A percentile compares a stretch with the other conserved stretches of the same genome.
phyloP scores from a whole-genome alignment of 2,888 invertebrate species.

The Dicycla oo region DNA sequence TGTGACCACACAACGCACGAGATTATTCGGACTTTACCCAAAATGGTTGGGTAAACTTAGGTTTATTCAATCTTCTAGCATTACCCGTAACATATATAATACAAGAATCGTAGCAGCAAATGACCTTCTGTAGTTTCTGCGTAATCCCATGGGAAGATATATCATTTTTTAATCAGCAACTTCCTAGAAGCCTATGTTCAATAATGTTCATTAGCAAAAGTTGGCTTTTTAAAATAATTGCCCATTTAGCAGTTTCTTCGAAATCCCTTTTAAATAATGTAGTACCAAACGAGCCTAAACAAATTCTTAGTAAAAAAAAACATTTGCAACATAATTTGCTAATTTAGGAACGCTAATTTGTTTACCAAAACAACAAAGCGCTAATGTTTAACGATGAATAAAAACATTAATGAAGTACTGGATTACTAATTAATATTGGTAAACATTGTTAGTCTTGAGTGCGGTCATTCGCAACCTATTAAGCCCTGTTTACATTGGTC shows the following conservation, averaged over 20 bases:
- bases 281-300: neutral
- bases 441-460: conserved; percentile 42
- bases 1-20: too few species aligned
- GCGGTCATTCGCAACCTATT: conserved; percentile 38
- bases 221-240: too few species aligned
- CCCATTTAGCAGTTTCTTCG: too few species aligned
- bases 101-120: too few species aligned
- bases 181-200: neutral
- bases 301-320: conserved; percentile 1
- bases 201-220: too few species aligned
- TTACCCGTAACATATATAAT: too few species aligned
- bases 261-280: too few species aligned
- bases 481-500: conserved; percentile 43
- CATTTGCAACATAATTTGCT: conserved; percentile 8
- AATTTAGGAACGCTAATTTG: conserved; percentile 25
- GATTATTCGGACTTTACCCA: too few species aligned
- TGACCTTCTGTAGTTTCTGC: too few species aligned
- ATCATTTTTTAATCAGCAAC: neutral
- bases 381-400: conserved; percentile 29
- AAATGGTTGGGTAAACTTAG: too few species aligned
- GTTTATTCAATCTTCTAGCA: too few species aligned
- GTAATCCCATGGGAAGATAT: too few species aligned
- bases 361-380: conserved; percentile 34
- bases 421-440: conserved; percentile 32
- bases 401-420: conserved; percentile 35